Evolutionary conservation across 2,888 invertebrate genomes (phyloP).

Genomic region (Conus canariensis): DNA sequence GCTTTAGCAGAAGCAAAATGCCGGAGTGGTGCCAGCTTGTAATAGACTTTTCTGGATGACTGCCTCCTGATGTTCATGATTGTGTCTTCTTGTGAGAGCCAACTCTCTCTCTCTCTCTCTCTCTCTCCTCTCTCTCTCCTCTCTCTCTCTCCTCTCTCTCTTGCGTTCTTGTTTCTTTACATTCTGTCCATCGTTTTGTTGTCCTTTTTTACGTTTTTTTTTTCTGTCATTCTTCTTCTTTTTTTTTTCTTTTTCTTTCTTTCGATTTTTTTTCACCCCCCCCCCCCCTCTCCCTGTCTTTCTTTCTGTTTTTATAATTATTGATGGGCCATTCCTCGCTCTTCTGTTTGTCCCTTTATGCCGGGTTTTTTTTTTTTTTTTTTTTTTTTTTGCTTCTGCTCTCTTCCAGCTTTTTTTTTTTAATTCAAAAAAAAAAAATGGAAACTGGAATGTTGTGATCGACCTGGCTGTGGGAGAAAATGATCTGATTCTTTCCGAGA

Average conservation of each 20-base stretch:
- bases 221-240: neutral
- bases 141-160: neutral
- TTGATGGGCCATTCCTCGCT: too few relatives aligned
- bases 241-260: neutral
- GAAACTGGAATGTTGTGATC: too few relatives aligned
- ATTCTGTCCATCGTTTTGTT: neutral
- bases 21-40: constrained; percentile 5
- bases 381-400: neutral
- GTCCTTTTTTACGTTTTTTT: neutral
- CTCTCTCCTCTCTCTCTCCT: neutral
- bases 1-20: constrained; percentile 22
- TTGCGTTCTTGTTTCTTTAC: neutral
- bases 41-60: constrained; percentile 11
- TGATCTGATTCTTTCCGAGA: too few relatives aligned
- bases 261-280: neutral
- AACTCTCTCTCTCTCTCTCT: neutral
- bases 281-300: neutral
- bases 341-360: neutral
- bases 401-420: neutral
- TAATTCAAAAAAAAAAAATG: too few relatives aligned
- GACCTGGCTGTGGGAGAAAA: too few relatives aligned
- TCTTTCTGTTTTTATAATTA: neutral
- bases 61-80: constrained; percentile 11
- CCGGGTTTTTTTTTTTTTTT: neutral
- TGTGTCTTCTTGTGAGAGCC: neutral